Base-by-base conservation (phyloP, 1,140 invertebrate genomes). In the Choristoneura fumiferana region DNA sequence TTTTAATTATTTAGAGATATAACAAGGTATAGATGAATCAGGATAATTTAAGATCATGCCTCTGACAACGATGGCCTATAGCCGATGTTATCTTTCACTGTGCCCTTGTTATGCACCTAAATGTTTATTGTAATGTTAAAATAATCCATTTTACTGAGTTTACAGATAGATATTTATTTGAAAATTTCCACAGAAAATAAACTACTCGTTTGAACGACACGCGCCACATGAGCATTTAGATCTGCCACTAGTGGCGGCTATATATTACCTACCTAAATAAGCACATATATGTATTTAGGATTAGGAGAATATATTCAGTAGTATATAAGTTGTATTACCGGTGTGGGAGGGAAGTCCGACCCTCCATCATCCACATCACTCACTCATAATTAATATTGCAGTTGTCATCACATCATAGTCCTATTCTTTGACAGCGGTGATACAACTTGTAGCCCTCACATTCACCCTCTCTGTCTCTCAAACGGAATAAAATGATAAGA, bases 331-430 rank as follows among this genome's bases (percentile, higher is more conserved):
- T 49, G 12, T 49, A 12, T 49, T 10, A 18, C 43, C 22, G 18
- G 43, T 13, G 43, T 49, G 43, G 43, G 22, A 49, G 43, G 43
- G 22, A 14, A 33, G 43, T 29, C 10, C 22, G 43, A 17, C 43
- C 43, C 43, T 49, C 12, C 18, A 5, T 49, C 43, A 49, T 49
- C 22, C 43, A 49, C 22, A 5, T 49, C 43, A 49, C n/a, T 49
- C 43, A 49, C 22, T 17, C 43, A 49, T 12, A 12, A 49, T 49
- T 49, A 29, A 29, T 49, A 49, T 49, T 33, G 43, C 43, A 49
- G 43, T 22, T 29, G 22, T 18, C 43, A 49, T 33, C 22, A 49
- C 3, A 49, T 33, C 22, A 49, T 0, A 49, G 40, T 49, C 22
- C 18, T 17, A 49, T 49, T 29, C 22, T n/a, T 12, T 49, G 43